Evolutionary conservation across 2,113 vertebrate species (phyloP), one percentile per base, ranked within the genome.

Genomic region (Stegostoma tigrinum): DNA sequence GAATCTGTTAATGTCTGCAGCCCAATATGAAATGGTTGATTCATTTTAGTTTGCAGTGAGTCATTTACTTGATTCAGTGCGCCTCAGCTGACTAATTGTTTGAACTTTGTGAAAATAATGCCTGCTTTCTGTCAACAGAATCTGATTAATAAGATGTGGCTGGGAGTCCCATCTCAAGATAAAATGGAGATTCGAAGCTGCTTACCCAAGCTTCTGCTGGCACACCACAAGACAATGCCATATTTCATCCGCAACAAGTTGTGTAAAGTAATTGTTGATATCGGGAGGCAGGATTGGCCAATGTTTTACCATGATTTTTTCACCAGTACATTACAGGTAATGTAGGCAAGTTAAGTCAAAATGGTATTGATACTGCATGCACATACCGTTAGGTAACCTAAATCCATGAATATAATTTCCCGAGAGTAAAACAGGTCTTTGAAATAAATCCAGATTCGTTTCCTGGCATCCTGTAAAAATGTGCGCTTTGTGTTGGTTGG

Each of bases 231-330:
- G 97, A 97, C 98, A 12, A 98, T 99, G 97, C 99, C 99, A 96
- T 99, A 98, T 97, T 99, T 99, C 96, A 99, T 99, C 96, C 98
- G 99, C 96, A 99, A 99, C 97, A 99, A 99, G 96, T 98, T 99
- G 96, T 99, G 99, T 97, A 99, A 99, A 97, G 99, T 99, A 97
- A 99, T 99, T 0, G 99, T 99, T 96, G 99, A 99, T 96, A 99
- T 99, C 10, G 99, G 99, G 96, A 98, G 99, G 96, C 99, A 99
- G 80, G 99, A 99, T 96, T 99, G 99, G 99, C 99, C 99, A 0
- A 99, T 99, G 99, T 99, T 99, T 97, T 99, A 99, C 97, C 99
- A 99, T 52, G 99, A 99, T 97, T 99, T 99, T 97, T 99, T 99
- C 97, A 99, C 98, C 95, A 99, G 98, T 97, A 99, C 98, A 89